Percentiles rank a stretch among this genome's conserved stretches.
Evolutionary conservation across 2,113 vertebrate species (phyloP).

Genomic region (Porphyrio hochstetteri): DNA sequence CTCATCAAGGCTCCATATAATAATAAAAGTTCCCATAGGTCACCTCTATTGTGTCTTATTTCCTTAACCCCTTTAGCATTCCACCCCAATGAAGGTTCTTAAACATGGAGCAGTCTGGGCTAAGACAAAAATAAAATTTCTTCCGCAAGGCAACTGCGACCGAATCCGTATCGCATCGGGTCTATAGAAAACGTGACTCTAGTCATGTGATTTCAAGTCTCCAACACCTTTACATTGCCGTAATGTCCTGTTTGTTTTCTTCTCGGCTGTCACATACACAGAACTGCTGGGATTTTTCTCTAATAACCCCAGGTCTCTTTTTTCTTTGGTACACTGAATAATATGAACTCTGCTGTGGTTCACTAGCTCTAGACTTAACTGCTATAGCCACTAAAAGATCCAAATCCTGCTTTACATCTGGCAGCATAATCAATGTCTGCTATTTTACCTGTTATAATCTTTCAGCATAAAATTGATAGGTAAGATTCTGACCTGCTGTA

Average conservation of each 20-base stretch:
- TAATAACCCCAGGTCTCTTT: background rate
- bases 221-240: background rate
- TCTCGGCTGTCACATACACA: background rate
- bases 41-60: background rate
- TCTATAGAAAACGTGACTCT: background rate
- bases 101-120: background rate
- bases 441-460: background rate
- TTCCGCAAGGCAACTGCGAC: background rate
- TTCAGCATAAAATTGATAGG: background rate
- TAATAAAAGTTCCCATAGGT: slow-evolving; percentile 49
- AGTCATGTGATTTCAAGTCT: background rate
- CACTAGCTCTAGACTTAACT: background rate
- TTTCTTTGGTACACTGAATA: background rate
- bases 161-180: background rate
- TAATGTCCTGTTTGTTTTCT: background rate
- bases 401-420: background rate
- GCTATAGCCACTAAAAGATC: background rate
- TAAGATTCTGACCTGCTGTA: background rate
- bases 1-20: slow-evolving; percentile 47
- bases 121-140: slow-evolving; percentile 23
- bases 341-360: background rate
- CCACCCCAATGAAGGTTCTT: background rate
- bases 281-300: background rate
- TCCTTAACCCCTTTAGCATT: slow-evolving; percentile 54
- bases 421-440: background rate